Evolutionary conservation across 2,113 vertebrate species (phyloP).

Genomic region (Heterotilapia buettikoferi): DNA sequence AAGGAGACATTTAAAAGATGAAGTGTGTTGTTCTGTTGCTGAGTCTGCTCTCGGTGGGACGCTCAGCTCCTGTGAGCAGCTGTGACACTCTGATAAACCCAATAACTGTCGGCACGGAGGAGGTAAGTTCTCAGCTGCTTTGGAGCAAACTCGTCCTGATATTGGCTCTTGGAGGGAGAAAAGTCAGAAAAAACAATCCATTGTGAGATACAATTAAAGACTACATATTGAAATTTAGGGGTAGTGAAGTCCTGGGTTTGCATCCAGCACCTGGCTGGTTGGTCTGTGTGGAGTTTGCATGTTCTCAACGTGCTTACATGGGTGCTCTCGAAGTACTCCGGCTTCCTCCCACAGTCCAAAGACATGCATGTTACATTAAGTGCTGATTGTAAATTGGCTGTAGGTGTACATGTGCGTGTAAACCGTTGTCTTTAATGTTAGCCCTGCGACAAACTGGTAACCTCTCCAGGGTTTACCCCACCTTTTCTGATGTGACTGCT

Average conservation of each 20-base stretch:
- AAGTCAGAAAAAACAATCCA: neutral
- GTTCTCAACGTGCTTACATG: neutral
- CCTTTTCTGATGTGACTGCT: neutral
- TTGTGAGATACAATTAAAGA: neutral
- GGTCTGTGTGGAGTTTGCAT: neutral
- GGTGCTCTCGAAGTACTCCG: neutral
- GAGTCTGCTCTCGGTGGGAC: conserved; percentile 32
- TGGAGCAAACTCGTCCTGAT: neutral
- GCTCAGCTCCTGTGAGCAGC: conserved; percentile 5
- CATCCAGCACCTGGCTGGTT: neutral
- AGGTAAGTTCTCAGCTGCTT: conserved; percentile 29
- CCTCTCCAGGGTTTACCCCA: neutral
- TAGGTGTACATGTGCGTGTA: neutral
- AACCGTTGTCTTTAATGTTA: neutral
- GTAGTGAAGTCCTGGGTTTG: neutral
- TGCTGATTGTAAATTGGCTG: neutral
- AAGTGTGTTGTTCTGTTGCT: conserved; percentile 24
- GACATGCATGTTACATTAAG: neutral
- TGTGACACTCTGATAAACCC: conserved; percentile 47
- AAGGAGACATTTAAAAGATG: conserved; percentile 19
- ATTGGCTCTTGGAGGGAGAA: neutral
- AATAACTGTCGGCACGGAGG: conserved; percentile 17
- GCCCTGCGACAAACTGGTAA: neutral
- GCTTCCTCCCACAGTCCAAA: neutral
- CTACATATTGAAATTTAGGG: neutral